These are phyloP conservation scores for Palloptera scutellata DNA, from an alignment of 2,888 invertebrate genomes.

Conservation along the genomic window DNA sequence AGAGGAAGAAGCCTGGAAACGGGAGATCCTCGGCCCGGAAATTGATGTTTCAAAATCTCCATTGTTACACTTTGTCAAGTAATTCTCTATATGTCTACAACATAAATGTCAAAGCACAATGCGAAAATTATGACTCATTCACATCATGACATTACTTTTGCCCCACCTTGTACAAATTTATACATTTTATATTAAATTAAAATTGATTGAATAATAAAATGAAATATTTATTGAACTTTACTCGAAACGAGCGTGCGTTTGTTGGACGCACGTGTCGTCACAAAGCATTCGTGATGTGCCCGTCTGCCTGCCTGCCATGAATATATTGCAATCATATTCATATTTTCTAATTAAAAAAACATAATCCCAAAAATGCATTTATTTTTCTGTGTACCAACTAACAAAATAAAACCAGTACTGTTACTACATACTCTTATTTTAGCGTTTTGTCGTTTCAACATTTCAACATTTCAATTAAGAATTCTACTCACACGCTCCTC, in stretches of 20 bases:
- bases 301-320: background rate
- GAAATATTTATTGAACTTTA: constrained; percentile 2
- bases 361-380: constrained; percentile 11
- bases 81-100: no score
- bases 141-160: no score
- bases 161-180: no score
- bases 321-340: background rate
- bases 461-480: constrained; percentile 9
- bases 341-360: constrained; percentile 14
- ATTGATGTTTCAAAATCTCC: no score
- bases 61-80: no score
- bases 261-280: no score
- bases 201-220: constrained; percentile 22
- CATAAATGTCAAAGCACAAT: no score
- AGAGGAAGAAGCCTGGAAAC: no score
- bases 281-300: background rate
- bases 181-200: constrained; percentile 11
- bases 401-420: no score
- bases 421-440: background rate
- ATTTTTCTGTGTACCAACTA: background rate
- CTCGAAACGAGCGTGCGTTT: background rate
- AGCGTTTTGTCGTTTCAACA: background rate
- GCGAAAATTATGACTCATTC: no score
- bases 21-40: no score
- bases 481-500: background rate